phyloP scores from a whole-genome alignment of 2,888 invertebrate species.

The Autographa pulchrina region DNA sequence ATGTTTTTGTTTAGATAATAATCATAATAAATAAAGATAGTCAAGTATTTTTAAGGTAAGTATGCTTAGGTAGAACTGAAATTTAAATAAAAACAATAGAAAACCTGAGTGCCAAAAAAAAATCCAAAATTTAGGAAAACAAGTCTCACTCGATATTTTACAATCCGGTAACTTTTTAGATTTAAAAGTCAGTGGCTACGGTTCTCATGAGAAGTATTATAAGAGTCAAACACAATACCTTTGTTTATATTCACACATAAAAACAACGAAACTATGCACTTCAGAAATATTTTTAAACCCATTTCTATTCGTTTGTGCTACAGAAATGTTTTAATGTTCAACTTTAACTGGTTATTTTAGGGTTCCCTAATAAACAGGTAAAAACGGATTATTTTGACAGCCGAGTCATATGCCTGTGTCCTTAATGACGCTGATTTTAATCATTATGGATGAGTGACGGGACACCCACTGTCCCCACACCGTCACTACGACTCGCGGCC shows the following conservation, averaged over 20 bases:
- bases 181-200: no score
- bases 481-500: not conserved
- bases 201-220: no score
- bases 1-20: no score
- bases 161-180: no score
- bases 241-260: not conserved
- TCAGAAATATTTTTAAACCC: constrained; percentile 3
- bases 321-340: not conserved
- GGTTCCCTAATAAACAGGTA: not conserved
- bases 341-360: not conserved
- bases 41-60: no score
- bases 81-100: no score
- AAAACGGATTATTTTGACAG: no score
- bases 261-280: not conserved
- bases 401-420: not conserved
- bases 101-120: no score
- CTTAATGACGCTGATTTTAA: not conserved
- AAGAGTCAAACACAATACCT: not conserved
- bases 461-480: not conserved
- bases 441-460: not conserved
- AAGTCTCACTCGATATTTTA: no score
- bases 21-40: no score
- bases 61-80: no score
- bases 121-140: no score
- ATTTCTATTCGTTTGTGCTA: not conserved